Base-by-base conservation (phyloP, 92 coral and sea anemone species). In the Scolanthus callimorphus region DNA sequence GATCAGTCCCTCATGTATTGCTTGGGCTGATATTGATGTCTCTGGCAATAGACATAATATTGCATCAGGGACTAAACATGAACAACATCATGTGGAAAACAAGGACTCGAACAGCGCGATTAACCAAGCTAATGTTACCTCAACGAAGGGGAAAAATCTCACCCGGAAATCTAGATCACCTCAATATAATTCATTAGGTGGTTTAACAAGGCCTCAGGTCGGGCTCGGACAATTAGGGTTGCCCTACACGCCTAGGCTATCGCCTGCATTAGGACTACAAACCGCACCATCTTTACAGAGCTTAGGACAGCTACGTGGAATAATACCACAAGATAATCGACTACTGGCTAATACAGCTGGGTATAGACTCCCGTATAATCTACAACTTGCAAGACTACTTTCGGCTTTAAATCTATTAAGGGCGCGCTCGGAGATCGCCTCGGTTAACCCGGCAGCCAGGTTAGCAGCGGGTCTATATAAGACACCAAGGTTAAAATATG, bases 351-450 rank as follows among this genome's bases (percentile, higher is more conserved):
- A 62, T 57, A 45, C 75, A 25, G 73, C 78, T 17, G 69, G 78
- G 0, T 45, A 74, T 22, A 62, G 89, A 51, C 48, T 86, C 22
- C 81, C 89, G 4, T 84, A 80, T 43, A 64, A 71, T 43, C 23
- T 82, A 39, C 90, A 78, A 17, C 83, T 87, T 27, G 86, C 95
- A n/a, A 71, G 95, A 37, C 44, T 87, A 0, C 27, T 87, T 39
- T 82, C 95, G 0, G 55, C 78, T 11, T 31, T 87, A 4, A 81
- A 67, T 46, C 50, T 86, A 30, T 65, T 81, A 48, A 67, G 76
- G 71, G 69, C 52, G 50, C 37, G 67, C 25, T 67, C 69, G 31
- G 74, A 54, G 11, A 56, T 38, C 29, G 67, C 60, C 22, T 46
- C 56, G 23, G 30, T 27, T 24, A 3, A 8, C 29, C 29, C 29